phyloP scores from a whole-genome alignment of 2,113 vertebrate genomes.

The Antennarius striatus region DNA sequence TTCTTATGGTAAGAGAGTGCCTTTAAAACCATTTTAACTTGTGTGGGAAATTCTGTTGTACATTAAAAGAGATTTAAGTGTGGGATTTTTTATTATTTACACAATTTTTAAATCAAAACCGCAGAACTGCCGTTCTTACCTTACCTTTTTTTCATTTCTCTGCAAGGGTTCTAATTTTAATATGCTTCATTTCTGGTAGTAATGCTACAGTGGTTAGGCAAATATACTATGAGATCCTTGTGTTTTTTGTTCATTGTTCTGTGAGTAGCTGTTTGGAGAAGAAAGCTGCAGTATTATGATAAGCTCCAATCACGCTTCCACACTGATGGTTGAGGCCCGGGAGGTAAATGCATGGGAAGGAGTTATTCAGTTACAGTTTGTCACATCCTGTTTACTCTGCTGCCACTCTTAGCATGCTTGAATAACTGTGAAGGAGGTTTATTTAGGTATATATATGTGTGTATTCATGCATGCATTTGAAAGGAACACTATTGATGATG shows the following conservation, averaged over 20 bases:
- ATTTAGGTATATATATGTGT: conserved; percentile 44
- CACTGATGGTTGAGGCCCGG: conserved; percentile 44
- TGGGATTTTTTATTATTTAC: conserved; percentile 43
- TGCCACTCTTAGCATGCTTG: conserved; percentile 44
- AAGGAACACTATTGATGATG: conserved; percentile 40
- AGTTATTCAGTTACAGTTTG: conserved; percentile 44
- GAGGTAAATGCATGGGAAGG: conserved; percentile 51
- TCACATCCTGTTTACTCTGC: conserved; percentile 67
- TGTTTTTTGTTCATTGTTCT: conserved; percentile 49
- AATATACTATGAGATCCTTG: background rate
- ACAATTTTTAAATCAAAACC: conserved; percentile 20
- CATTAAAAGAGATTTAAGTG: conserved; percentile 23
- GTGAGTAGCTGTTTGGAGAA: conserved; percentile 44
- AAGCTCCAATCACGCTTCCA: conserved; percentile 57
- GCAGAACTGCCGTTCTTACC: conserved; percentile 21
- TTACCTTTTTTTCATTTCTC: conserved; percentile 17
- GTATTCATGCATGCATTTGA: conserved; percentile 51
- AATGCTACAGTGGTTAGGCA: background rate
- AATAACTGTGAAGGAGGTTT: conserved; percentile 40
- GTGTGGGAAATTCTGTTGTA: conserved; percentile 31
- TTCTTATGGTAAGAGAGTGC: background rate
- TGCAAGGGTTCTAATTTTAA: background rate
- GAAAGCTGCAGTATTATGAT: conserved; percentile 58
- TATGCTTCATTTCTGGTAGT: conserved; percentile 9
- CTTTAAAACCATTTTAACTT: background rate